These are phyloP conservation scores for Diplodus puntazzo DNA, from an alignment of 2,797 vertebrate genomes.

Conservation along the genomic window DNA sequence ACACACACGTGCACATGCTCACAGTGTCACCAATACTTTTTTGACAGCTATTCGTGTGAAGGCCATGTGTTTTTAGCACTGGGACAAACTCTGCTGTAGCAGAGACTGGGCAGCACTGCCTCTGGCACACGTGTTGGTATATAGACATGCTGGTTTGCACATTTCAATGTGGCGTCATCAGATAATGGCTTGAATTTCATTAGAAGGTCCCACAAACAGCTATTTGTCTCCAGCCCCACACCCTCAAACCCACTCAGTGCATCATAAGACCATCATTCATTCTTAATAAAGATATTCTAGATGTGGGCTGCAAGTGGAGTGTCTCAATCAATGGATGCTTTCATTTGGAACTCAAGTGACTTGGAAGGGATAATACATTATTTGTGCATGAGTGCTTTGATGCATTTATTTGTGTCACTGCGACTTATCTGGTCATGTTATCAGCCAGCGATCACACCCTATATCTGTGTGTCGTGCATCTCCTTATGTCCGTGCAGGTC, in stretches of 20 bases:
- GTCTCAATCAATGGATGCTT: conserved; percentile 42
- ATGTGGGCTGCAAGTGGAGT: conserved; percentile 55
- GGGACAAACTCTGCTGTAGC: background rate
- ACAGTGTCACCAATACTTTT: background rate
- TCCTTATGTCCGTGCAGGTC: conserved; percentile 66
- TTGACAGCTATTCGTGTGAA: conserved; percentile 17
- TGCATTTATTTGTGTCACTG: background rate
- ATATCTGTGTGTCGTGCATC: background rate
- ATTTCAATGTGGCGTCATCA: conserved; percentile 11
- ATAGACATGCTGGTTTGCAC: background rate
- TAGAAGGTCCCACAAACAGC: conserved; percentile 39
- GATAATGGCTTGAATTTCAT: conserved; percentile 57
- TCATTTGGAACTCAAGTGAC: conserved; percentile 35
- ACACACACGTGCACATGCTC: background rate
- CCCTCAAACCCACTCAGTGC: conserved; percentile 45
- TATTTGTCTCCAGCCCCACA: conserved; percentile 45
- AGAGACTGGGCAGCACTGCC: background rate
- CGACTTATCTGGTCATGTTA: background rate
- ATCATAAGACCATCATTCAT: conserved; percentile 54
- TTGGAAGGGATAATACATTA: conserved; percentile 21
- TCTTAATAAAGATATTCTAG: conserved; percentile 40
- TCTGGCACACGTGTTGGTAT: background rate
- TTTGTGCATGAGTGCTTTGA: conserved; percentile 14
- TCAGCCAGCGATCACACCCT: background rate
- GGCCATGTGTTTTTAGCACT: conserved; percentile 8